Base-by-base conservation (phyloP, 2,113 vertebrate genomes). In the Hepsetus odoe region DNA sequence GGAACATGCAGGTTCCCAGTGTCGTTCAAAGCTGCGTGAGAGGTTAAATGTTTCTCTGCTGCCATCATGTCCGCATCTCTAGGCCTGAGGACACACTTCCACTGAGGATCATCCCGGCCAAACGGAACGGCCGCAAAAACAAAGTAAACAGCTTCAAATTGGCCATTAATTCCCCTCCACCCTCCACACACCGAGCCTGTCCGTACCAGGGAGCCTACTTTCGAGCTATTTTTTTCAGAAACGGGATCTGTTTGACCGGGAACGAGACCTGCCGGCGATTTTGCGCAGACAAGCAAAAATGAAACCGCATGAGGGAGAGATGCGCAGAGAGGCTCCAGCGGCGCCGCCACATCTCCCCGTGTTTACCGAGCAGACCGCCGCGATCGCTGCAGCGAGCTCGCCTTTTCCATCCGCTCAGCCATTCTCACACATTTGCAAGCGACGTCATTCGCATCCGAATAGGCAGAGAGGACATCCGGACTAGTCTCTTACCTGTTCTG, bases 261-360 rank as follows among this genome's bases (percentile, higher is more conserved):
- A 22, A 16, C 30, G 7, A n/a, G 20, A 32, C 66, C 77, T 83
- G 76, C 56, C 66, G 70, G 40, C 65, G 28, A 85, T 90, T 55
- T 92, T 92, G 90, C 89, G 90, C 90, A 92, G 85, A 90, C 89
- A 89, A 92, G 89, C 85, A 89, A 86, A 87, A 79, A 84, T 59
- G 58, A 82, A 35, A 76, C 74, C 77, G 85, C 85, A 84, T n/a
- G 75, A 74, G 72, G 44, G 61, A 89, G 72, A 46, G 83, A 86
- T 91, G 86, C 88, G 90, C 91, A 90, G 88, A 88, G 90, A 85
- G 87, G 38, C 49, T 64, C 44, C 28, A 69, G 73, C 58, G 68
- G 7, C 77, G 18, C 44, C 53, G 69, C 30, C 49, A 32, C 72
- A 22, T n/a, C 56, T 11, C 14, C 40, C 42, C 33, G 24, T 33